phyloP scores from a whole-genome alignment of 2,888 invertebrate genomes.

The Macrophya alboannulata region DNA sequence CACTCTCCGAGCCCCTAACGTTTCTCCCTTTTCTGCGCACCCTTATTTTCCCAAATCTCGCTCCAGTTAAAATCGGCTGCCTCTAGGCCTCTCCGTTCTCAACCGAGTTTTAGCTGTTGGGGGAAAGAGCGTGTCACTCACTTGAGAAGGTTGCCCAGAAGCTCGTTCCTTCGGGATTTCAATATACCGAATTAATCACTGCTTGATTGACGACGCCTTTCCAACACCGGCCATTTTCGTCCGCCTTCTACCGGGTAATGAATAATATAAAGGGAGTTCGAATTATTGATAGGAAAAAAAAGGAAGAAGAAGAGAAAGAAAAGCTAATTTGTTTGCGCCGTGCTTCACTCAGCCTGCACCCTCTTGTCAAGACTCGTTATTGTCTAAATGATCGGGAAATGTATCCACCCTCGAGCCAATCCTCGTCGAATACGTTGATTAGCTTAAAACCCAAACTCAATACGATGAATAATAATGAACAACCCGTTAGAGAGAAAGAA shows the following conservation, averaged over 20 bases:
- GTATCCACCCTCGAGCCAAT: conserved; percentile 20
- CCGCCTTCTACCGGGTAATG: conserved; percentile 9
- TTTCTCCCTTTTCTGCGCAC: conserved; percentile 34
- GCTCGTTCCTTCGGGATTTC: conserved; percentile 53
- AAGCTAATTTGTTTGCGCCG: conserved; percentile 38
- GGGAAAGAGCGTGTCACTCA: conserved; percentile 38
- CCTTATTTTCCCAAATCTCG: conserved; percentile 50
- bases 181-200: conserved; percentile 56
- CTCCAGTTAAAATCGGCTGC: conserved; percentile 46
- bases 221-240: conserved; percentile 38
- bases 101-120: conserved; percentile 16
- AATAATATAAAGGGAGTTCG: conserved; percentile 40
- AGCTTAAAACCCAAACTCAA: not conserved
- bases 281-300: conserved; percentile 40
- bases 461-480: not conserved
- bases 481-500: not conserved
- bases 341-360: conserved; percentile 12
- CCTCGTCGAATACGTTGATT: conserved; percentile 31
- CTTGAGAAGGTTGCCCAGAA: not conserved
- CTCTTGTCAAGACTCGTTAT: conserved; percentile 25
- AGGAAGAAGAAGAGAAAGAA: not conserved
- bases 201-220: conserved; percentile 52
- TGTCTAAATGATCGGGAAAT: conserved; percentile 30
- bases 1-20: not conserved
- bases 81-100: conserved; percentile 7